Conservation (phyloP, 1,140 invertebrate species). For the Drosophila asahinai region DNA sequence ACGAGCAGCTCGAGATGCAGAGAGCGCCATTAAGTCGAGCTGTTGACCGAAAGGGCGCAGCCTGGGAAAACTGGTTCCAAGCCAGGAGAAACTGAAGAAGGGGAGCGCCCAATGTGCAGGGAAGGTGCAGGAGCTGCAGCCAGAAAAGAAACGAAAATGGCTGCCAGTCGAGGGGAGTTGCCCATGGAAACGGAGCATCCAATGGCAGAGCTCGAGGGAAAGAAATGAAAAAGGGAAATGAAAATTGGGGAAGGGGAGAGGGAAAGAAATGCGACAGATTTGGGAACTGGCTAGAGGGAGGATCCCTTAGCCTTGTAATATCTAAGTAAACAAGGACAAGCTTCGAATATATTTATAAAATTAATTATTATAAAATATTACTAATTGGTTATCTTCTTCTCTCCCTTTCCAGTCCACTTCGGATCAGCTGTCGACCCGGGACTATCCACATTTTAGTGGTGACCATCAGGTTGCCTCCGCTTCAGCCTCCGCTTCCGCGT, state of each 20-base stretch:
- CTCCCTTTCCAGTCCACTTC: slow-evolving; percentile 58
- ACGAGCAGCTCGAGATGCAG: slow-evolving; percentile 37
- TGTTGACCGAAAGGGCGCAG: slow-evolving; percentile 58
- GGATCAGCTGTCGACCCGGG: slow-evolving; percentile 66
- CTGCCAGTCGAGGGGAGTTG: slow-evolving; percentile 48
- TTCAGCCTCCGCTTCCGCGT: slow-evolving; percentile 44
- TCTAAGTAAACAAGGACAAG: neutral
- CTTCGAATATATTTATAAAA: neutral
- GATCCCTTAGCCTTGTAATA: neutral
- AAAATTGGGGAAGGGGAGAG: neutral
- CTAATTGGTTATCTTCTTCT: neutral
- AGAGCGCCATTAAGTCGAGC: slow-evolving; percentile 67
- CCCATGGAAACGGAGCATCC: slow-evolving; percentile 29
- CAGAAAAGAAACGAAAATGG: slow-evolving; percentile 63
- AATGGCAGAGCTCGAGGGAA: slow-evolving; percentile 54
- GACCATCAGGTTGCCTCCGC: slow-evolving; percentile 58
- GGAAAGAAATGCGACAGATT: neutral
- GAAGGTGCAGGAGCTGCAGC: slow-evolving; percentile 46
- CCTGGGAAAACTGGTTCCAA: slow-evolving; percentile 62
- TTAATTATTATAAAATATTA: neutral
- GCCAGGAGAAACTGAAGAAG: neutral
- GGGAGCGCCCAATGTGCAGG: slow-evolving; percentile 3
- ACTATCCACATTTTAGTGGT: slow-evolving; percentile 66
- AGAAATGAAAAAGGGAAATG: slow-evolving; percentile 1
- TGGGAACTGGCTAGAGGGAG: neutral